Percentiles rank a stretch among this genome's conserved stretches.
Conservation (phyloP, 2,797 vertebrate genomes). For the Gephyroberyx darwinii region DNA sequence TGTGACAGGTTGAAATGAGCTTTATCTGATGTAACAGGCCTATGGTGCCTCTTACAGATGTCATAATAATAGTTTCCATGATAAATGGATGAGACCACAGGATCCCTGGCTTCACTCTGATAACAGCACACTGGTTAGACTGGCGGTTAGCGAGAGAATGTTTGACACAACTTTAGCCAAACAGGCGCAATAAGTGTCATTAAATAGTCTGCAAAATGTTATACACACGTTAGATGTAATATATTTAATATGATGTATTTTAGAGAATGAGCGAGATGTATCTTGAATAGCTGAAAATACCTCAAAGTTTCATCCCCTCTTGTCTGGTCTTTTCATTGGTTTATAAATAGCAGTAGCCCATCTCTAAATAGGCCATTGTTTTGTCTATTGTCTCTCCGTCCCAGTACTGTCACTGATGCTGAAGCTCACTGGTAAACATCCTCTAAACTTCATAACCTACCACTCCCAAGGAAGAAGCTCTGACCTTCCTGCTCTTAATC, state of each 20-base stretch:
- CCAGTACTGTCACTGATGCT: conserved; percentile 60
- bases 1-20: conserved; percentile 44
- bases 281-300: neutral
- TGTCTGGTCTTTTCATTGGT: conserved; percentile 26
- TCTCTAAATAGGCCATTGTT: conserved; percentile 77
- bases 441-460: conserved; percentile 55
- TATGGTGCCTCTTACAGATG: conserved; percentile 31
- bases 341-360: conserved; percentile 73
- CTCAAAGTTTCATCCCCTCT: neutral
- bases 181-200: neutral
- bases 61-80: conserved; percentile 56
- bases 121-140: conserved; percentile 19
- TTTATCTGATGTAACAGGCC: conserved; percentile 30
- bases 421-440: conserved; percentile 75
- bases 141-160: neutral
- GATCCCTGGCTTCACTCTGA: conserved; percentile 34
- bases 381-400: conserved; percentile 72
- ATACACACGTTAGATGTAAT: neutral
- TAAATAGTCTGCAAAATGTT: neutral
- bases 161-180: no score
- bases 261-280: neutral
- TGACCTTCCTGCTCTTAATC: conserved; percentile 29
- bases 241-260: neutral
- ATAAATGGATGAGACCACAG: conserved; percentile 41
- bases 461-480: conserved; percentile 46